Percentiles rank a stretch among this genome's conserved stretches.
These are phyloP conservation scores for Lepidurus packardi DNA, from an alignment of 1,140 invertebrate species.

Conservation along the genomic window DNA sequence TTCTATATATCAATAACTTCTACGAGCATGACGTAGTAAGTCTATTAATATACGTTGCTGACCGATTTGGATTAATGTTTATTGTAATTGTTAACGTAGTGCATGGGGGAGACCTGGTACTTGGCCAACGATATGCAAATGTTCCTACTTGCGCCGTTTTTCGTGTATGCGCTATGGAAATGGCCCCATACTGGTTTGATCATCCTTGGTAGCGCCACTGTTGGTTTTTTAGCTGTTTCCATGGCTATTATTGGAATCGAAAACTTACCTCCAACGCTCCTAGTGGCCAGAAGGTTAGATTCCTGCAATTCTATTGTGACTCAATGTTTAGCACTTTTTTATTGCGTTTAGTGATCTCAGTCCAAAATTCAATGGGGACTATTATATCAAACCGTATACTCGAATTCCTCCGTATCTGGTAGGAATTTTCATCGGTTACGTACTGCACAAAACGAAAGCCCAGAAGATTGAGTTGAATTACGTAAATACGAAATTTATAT, in stretches of 20 bases:
- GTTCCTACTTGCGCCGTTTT: slow-evolving; percentile 60
- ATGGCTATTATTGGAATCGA: neutral
- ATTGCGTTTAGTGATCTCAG: neutral
- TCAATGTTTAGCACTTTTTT: neutral
- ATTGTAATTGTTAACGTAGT: neutral
- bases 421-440: slow-evolving; percentile 68
- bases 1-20: slow-evolving; percentile 43
- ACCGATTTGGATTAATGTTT: neutral
- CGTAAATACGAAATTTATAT: neutral
- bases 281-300: neutral
- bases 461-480: slow-evolving; percentile 1
- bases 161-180: slow-evolving; percentile 45
- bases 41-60: neutral
- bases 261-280: neutral
- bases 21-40: neutral
- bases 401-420: slow-evolving; percentile 71
- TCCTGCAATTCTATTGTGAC: neutral
- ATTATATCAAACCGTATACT: slow-evolving; percentile 76
- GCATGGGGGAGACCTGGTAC: slow-evolving; percentile 60
- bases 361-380: neutral
- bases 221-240: neutral
- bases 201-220: neutral
- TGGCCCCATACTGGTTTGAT: neutral
- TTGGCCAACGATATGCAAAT: slow-evolving; percentile 76
- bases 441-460: slow-evolving; percentile 52